Conservation (phyloP, 2,113 vertebrate genomes). For the Furnarius figulus region DNA sequence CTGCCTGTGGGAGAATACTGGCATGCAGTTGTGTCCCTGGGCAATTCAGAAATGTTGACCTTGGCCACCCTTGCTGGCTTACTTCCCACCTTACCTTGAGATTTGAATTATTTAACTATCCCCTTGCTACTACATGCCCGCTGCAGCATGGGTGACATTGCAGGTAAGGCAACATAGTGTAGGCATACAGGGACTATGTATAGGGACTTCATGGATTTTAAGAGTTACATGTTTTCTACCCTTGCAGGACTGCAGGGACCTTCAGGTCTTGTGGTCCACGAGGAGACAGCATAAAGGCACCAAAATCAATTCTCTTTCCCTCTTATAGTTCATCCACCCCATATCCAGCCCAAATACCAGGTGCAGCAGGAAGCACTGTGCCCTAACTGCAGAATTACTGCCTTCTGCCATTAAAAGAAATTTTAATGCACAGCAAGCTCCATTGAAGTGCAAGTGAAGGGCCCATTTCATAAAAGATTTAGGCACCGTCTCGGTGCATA, state of each 20-base stretch:
- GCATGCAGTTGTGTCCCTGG: neutral
- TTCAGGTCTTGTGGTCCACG: neutral
- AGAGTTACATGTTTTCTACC: neutral
- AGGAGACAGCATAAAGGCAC: neutral
- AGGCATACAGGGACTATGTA: neutral
- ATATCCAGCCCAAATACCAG: neutral
- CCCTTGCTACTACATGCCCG: neutral
- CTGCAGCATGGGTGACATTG: neutral
- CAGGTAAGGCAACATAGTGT: accelerated
- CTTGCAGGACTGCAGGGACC: neutral
- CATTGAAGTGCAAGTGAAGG: constrained; percentile 31
- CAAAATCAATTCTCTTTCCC: neutral
- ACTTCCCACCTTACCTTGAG: neutral
- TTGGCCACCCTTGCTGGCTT: neutral
- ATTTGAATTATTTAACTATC: neutral
- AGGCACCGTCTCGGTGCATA: neutral
- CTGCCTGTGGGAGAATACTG: neutral
- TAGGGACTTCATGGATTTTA: neutral
- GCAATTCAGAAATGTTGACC: neutral
- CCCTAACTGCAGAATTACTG: constrained; percentile 16
- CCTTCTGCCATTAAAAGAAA: constrained; percentile 33
- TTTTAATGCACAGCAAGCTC: constrained; percentile 28
- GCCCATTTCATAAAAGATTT: constrained; percentile 45
- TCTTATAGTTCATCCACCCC: neutral
- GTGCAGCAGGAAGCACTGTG: neutral